Base-by-base conservation (phyloP, 2,888 invertebrate genomes). In the Pterobdella sp. region DNA sequence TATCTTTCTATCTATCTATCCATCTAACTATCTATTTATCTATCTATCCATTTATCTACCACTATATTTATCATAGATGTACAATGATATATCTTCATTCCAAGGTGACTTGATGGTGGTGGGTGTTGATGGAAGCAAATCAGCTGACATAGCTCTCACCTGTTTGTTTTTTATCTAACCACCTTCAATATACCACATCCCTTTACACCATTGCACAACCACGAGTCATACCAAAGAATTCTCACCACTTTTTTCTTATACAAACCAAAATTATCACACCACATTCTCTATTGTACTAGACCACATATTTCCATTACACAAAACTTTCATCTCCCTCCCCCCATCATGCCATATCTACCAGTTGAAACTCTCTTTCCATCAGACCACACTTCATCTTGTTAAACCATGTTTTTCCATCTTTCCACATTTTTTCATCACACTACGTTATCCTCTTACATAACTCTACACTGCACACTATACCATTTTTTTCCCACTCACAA, bases 81-180 rank as follows among this genome's bases (percentile, higher is more conserved):
- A n/a, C n/a, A n/a, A n/a, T n/a, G n/a, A 7, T 42, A 42, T 42
- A 42, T 42, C 7, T 7, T 42, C 10, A 42, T 42, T 42, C 34
- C 29, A n/a, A 71, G 71, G 71, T 22, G 71, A 56, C 26, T 29
- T 36, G 3, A 56, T 71, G 31, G 29, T 71, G 34, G 56, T 71
- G 7, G 71, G 71, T 26, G 71, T 71, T 18, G 71, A 71, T 60
- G 71, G 71, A 63, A 71, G 71, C 71, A 71, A 29, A 60, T 52
- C 71, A 22, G 71, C 71, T 60, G 71, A 71, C n/a, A 63, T 63
- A n/a, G 71, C 71, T 10, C 22, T 71, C 1, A 42, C 31, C 14
- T 71, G 71, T 71, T 35, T 22, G 71, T 71, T 42, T 42, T 42
- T 7, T 7, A 14, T 42, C 22, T 14, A 14, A 42, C 49, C 49